These are phyloP conservation scores for Tragelaphus oryx DNA, from an alignment of 2,797 vertebrate genomes.

Conservation along the genomic window DNA sequence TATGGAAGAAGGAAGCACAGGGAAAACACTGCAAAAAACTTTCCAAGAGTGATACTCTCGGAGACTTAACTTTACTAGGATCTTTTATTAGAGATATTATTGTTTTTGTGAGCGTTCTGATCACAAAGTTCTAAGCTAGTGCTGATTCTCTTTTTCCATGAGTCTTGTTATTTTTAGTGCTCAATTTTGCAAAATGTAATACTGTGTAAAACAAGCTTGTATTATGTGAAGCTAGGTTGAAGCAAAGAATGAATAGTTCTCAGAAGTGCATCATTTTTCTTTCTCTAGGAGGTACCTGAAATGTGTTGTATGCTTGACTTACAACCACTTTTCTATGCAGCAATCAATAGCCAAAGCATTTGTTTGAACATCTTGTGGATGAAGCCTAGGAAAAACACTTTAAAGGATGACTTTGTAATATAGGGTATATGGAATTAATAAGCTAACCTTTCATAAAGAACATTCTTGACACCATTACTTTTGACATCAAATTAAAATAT, in stretches of 20 bases:
- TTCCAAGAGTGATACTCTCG: not conserved
- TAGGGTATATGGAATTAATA: not conserved
- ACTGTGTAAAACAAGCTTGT: not conserved
- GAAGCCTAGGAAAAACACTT: not conserved
- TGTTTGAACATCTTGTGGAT: not conserved
- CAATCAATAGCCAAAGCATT: not conserved
- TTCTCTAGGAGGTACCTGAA: not conserved
- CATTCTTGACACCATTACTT: not conserved
- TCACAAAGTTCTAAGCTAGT: not conserved
- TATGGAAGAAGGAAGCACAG: not conserved
- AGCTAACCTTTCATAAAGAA: not conserved
- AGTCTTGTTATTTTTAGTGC: not conserved
- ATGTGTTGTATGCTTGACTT: not conserved
- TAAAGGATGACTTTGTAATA: not conserved
- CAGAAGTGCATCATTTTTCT: not conserved
- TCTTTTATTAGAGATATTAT: not conserved
- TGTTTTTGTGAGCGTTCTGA: not conserved
- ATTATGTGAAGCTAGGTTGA: not conserved
- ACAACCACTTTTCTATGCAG: not conserved
- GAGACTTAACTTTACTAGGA: not conserved
- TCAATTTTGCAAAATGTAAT: not conserved
- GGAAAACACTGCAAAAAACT: not conserved
- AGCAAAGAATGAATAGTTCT: not conserved
- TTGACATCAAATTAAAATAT: conserved; percentile 2
- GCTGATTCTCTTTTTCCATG: not conserved